Conservation (phyloP, 2,888 invertebrate species). For the Ommatoiulus sabulosus region DNA sequence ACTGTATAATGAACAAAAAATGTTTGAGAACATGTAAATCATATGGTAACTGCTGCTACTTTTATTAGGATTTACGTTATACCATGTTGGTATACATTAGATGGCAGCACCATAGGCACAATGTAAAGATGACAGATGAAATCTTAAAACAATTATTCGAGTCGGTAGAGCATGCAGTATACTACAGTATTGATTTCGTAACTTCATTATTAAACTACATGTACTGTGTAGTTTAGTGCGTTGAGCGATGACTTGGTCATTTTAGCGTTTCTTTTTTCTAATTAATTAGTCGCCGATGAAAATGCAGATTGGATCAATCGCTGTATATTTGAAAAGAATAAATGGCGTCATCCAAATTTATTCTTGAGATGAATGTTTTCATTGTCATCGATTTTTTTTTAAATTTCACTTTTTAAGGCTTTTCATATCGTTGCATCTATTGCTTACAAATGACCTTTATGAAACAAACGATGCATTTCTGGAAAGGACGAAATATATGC, state of each 20-base stretch:
- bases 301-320: neutral
- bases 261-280: neutral
- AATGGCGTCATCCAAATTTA: neutral
- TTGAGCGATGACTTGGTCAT: neutral
- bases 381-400: neutral
- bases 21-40: too few species aligned
- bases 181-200: neutral
- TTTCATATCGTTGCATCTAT: neutral
- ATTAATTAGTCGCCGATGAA: constrained; percentile 10
- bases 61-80: neutral
- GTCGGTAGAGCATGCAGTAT: too few species aligned
- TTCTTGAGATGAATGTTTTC: neutral
- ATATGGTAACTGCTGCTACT: too few species aligned
- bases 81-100: neutral
- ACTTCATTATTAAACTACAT: neutral
- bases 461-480: neutral
- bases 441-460: neutral
- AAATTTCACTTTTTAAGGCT: neutral
- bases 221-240: neutral
- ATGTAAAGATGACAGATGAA: neutral
- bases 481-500: neutral
- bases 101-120: neutral
- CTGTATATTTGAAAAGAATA: neutral
- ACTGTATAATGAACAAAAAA: too few species aligned
- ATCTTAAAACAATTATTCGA: neutral